Base-by-base conservation (phyloP, 2,888 invertebrate species). In the Dryococelus australis region DNA sequence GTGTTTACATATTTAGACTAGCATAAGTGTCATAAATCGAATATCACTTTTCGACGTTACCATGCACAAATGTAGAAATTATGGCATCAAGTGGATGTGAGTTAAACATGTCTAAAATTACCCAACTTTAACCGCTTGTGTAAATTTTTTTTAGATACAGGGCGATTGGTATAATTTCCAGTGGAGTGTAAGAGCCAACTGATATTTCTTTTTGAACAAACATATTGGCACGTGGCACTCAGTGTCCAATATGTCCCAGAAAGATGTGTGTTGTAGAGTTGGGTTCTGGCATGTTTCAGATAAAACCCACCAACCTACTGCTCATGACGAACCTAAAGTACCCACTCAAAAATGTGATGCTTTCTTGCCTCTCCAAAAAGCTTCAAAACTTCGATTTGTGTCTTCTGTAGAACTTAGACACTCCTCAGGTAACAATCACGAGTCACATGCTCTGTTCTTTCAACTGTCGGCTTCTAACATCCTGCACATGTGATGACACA, bases 331-430 rank as follows among this genome's bases (percentile, higher is more conserved):
- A 91, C 93, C 93, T 92, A 91, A 92, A 90, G 85, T 88, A 85
- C 86, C 88, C 85, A 90, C 91, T 92, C 91, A 91, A 93, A 93
- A 92, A 91, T 90, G 90, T 91, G 91, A 91, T 90, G 91, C 91
- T 91, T 91, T 91, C 90, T 92, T 92, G 91, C 90, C 92, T 91
- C 94, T 93, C 90, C 93, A 93, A 92, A 94, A 93, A 92, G 93
- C 94, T 91, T 96, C 96, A 89, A 96, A 96, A 93, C 93, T 97
- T 89, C 95, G 97, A 90, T 97, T 97, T 93, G 96, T 97, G 87
- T 95, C 96, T 89, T 96, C 96, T 85, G 96, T 97, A 90, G 97
- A 97, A 92, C 95, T 96, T 92, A 96, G 96, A 91, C 95, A 96
- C 92, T 96, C 96, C 89, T 96, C 97, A 92, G 96, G 96, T 96